A percentile compares a stretch with the other conserved stretches of the same genome.
Evolutionary conservation across 2,797 vertebrate species (phyloP).

Genomic region (Gymnoscopelus braueri): DNA sequence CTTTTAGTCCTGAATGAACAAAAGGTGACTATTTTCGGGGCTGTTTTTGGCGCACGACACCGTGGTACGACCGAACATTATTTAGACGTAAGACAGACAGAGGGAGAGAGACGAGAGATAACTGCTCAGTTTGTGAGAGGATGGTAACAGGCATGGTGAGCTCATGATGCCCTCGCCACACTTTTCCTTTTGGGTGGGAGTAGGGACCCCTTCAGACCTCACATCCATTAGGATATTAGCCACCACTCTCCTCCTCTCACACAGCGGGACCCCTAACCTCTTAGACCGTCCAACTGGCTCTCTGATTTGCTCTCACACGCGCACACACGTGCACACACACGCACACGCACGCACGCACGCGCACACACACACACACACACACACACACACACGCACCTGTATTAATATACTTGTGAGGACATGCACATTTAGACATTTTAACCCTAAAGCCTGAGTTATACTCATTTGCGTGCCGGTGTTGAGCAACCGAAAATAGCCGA

Average conservation of each 20-base stretch:
- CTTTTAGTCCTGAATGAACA: too few relatives aligned
- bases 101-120: not conserved
- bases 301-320: not conserved
- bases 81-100: not conserved
- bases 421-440: too few relatives aligned
- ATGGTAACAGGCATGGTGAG: constrained; percentile 25
- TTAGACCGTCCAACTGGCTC: constrained; percentile 10
- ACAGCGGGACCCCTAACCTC: not conserved
- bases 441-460: too few relatives aligned
- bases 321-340: not conserved
- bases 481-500: too few relatives aligned
- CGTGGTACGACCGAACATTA: too few relatives aligned
- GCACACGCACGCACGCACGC: not conserved
- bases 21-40: too few relatives aligned
- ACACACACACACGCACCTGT: not conserved
- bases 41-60: too few relatives aligned
- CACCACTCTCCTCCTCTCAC: constrained; percentile 13
- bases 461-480: too few relatives aligned
- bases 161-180: constrained; percentile 18
- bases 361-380: not conserved
- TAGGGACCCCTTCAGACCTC: constrained; percentile 24
- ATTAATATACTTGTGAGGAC: too few relatives aligned
- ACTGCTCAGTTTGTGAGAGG: constrained; percentile 26
- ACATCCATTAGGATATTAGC: constrained; percentile 46
- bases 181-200: constrained; percentile 30